phyloP scores from a whole-genome alignment of 2,113 vertebrate species.

The Marcusenius ussheri region DNA sequence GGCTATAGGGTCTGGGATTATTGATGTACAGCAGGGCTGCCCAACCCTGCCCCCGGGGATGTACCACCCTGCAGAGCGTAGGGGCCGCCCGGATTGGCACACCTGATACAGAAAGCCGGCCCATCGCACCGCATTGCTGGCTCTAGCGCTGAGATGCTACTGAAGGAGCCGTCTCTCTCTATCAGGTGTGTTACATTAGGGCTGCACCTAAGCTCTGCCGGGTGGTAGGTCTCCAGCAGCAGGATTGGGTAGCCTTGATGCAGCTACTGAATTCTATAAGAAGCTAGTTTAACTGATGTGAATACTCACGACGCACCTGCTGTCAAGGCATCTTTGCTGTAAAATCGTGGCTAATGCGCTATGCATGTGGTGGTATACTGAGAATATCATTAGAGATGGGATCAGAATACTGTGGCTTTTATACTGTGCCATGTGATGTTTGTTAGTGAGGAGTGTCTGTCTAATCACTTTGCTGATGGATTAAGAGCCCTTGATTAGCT shows the following conservation, averaged over 20 bases:
- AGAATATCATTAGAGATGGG: not conserved
- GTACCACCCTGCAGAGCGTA: too few species aligned
- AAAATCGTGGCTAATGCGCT: not conserved
- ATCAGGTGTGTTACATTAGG: too few species aligned
- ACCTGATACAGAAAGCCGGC: too few species aligned
- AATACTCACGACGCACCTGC: not conserved
- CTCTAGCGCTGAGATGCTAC: too few species aligned
- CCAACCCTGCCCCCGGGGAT: too few species aligned
- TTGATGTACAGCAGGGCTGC: not conserved
- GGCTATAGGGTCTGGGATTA: not conserved
- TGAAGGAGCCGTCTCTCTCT: too few species aligned
- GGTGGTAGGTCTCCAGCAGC: too few species aligned
- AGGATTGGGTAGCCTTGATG: too few species aligned
- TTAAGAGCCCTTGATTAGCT: not conserved
- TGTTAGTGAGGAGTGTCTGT: not conserved
- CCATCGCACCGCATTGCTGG: too few species aligned
- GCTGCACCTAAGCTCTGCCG: too few species aligned
- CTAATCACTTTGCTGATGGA: not conserved
- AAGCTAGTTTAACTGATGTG: not conserved
- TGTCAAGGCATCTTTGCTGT: not conserved
- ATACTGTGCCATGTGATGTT: not conserved
- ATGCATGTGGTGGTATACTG: not conserved
- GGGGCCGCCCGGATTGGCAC: too few species aligned
- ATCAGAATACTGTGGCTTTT: not conserved
- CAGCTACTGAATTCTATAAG: not conserved